These are phyloP conservation scores for Phocoena sinus DNA, from an alignment of 2,113 vertebrate genomes.

Conservation along the genomic window DNA sequence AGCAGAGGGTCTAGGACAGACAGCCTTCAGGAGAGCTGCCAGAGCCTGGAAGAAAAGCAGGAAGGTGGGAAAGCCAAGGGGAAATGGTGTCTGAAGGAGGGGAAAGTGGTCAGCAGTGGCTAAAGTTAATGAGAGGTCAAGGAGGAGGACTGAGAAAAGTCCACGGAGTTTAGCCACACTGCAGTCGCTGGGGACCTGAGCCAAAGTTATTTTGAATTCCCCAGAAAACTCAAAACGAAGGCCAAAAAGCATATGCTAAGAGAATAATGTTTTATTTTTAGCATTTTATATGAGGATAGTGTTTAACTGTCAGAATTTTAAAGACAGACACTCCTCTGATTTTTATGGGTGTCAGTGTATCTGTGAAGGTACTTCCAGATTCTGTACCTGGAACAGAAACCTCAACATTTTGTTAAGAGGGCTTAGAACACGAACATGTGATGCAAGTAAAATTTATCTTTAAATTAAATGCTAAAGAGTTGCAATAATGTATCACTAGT, in stretches of 20 bases:
- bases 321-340: not conserved
- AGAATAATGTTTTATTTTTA: not conserved
- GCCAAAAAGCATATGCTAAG: not conserved
- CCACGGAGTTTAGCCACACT: not conserved
- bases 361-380: not conserved
- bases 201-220: not conserved
- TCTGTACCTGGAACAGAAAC: conserved; percentile 11
- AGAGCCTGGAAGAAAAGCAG: not conserved
- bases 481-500: not conserved
- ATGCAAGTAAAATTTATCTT: conserved; percentile 10
- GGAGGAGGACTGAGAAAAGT: not conserved
- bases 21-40: not conserved
- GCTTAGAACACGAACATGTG: not conserved
- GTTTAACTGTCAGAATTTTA: not conserved
- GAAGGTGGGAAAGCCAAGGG: not conserved
- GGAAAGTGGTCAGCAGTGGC: not conserved
- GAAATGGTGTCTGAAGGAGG: not conserved
- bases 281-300: not conserved
- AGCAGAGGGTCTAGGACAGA: not conserved
- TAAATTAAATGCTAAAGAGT: conserved; percentile 28
- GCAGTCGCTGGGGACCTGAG: no score
- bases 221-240: not conserved
- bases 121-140: not conserved
- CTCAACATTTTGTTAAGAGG: not conserved
- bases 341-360: not conserved